A percentile compares a stretch with the other conserved stretches of the same genome.
Evolutionary conservation across 2,888 invertebrate genomes (phyloP).

Genomic region (Autographa gamma): DNA sequence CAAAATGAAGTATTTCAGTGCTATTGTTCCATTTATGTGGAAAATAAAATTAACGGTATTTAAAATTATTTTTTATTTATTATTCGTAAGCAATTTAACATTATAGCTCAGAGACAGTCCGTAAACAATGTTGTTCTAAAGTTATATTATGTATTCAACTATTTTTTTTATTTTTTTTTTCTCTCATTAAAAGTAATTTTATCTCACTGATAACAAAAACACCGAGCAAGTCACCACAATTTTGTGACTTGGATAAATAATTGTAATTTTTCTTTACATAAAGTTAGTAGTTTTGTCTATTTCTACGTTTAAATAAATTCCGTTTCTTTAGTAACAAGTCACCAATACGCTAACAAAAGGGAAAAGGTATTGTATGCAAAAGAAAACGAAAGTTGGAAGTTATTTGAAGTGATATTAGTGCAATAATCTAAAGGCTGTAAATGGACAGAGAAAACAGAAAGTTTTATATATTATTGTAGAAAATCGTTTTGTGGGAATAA

Average conservation of each 20-base stretch:
- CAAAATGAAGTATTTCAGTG: background rate
- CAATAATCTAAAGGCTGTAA: slow-evolving; percentile 21
- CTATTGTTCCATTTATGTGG: background rate
- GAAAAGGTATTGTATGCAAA: slow-evolving; percentile 25
- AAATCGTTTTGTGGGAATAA: slow-evolving; percentile 12
- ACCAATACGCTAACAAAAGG: slow-evolving; percentile 28
- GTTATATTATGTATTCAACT: too few species aligned
- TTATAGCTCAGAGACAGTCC: too few species aligned
- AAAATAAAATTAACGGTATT: too few species aligned
- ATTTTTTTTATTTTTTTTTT: too few species aligned
- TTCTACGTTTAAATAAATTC: background rate
- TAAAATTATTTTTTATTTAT: too few species aligned
- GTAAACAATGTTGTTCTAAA: too few species aligned
- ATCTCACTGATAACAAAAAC: too few species aligned
- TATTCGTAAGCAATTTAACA: too few species aligned
- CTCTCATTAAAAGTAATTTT: too few species aligned
- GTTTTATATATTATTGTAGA: background rate
- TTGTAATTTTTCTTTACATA: background rate
- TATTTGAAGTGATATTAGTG: slow-evolving; percentile 38
- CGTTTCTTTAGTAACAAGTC: background rate
- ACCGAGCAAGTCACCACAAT: too few species aligned
- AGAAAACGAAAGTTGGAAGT: slow-evolving; percentile 39
- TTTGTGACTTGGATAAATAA: background rate
- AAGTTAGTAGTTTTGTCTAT: background rate
- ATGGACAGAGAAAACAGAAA: slow-evolving; percentile 30